A percentile compares a stretch with the other conserved stretches of the same genome.
These are phyloP conservation scores for Metalampra italica DNA, from an alignment of 2,888 invertebrate genomes.

Conservation along the genomic window DNA sequence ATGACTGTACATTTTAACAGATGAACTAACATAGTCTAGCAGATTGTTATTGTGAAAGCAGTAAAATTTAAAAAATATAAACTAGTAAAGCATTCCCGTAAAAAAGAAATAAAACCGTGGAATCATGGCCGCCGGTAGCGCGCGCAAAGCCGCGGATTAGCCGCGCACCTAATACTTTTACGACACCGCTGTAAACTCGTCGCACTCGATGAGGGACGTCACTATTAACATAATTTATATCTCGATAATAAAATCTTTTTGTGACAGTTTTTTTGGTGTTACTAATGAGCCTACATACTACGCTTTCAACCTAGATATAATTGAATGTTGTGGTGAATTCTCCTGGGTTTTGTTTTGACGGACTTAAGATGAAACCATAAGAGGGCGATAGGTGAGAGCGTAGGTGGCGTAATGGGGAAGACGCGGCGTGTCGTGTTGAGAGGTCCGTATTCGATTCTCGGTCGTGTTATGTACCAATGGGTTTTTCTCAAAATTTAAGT, in stretches of 20 bases:
- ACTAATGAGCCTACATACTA: background rate
- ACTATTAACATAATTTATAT: conserved; percentile 50
- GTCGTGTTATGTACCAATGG: too few relatives aligned
- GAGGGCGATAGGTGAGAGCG: too few relatives aligned
- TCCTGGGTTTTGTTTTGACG: too few relatives aligned
- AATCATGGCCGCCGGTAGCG: conserved; percentile 50
- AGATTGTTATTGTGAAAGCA: too few relatives aligned
- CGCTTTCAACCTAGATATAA: too few relatives aligned
- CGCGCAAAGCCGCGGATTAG: conserved; percentile 52
- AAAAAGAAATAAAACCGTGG: conserved; percentile 36
- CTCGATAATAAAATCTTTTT: conserved; percentile 42
- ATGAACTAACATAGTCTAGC: too few relatives aligned
- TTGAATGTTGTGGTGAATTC: too few relatives aligned
- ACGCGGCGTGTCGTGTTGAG: too few relatives aligned
- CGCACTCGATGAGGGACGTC: conserved; percentile 52
- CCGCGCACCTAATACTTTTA: conserved; percentile 66
- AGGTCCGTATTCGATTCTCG: too few relatives aligned
- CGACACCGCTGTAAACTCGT: conserved; percentile 61
- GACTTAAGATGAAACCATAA: too few relatives aligned
- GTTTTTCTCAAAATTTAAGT: too few relatives aligned
- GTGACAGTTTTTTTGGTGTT: conserved; percentile 12
- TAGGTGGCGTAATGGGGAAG: too few relatives aligned
- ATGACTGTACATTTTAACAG: background rate
- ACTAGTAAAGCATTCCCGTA: background rate
- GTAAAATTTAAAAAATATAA: background rate